phyloP scores from a whole-genome alignment of 1,140 invertebrate genomes.

The Zaprionus ghesquierei region DNA sequence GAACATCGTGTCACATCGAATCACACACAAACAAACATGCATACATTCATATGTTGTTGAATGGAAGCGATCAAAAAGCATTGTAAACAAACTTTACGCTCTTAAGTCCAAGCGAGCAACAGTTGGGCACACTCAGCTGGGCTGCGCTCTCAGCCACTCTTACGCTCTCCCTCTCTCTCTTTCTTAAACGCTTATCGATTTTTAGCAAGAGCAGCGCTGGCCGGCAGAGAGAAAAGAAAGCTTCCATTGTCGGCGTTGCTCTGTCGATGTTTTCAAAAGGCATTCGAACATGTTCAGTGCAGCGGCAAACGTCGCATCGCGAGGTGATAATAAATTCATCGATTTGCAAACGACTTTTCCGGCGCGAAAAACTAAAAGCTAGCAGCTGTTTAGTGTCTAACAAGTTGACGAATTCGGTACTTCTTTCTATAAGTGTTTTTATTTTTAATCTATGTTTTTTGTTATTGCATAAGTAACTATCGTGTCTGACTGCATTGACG shows the following conservation, averaged over 20 bases:
- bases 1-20: constrained; percentile 22
- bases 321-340: constrained; percentile 23
- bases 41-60: not conserved
- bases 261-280: constrained; percentile 20
- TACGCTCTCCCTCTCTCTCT: not conserved
- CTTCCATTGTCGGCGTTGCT: constrained; percentile 30
- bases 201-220: constrained; percentile 8
- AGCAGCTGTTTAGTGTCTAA: too few species aligned
- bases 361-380: too few species aligned
- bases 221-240: constrained; percentile 39
- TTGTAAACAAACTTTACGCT: constrained; percentile 9
- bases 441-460: not conserved
- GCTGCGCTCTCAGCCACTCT: not conserved
- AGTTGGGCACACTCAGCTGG: not conserved
- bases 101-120: not conserved
- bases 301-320: constrained; percentile 42
- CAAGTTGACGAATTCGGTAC: not conserved
- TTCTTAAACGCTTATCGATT: constrained; percentile 29
- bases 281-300: constrained; percentile 51
- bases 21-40: not conserved
- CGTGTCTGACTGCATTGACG: not conserved
- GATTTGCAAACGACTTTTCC: not conserved
- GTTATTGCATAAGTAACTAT: not conserved
- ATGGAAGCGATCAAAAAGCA: constrained; percentile 4
- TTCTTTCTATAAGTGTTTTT: not conserved